Base-by-base conservation (phyloP, 2,113 vertebrate species). In the Bubo scandiacus region DNA sequence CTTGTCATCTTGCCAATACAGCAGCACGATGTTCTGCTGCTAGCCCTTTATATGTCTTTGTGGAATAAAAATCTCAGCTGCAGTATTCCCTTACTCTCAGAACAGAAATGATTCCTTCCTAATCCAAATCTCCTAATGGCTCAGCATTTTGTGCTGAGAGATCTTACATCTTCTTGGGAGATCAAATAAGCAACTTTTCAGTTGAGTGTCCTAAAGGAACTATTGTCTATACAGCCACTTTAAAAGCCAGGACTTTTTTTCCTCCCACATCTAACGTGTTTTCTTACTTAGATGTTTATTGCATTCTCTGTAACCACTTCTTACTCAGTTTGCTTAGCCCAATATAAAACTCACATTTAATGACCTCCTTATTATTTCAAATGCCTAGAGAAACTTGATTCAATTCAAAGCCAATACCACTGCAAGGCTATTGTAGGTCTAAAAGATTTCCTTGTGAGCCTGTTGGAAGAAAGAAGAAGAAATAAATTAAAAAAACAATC, bases 1-100 rank as follows among this genome's bases (percentile, higher is more conserved):
- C 94, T 92, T 96, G 97, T 96, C 95, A 79, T 93, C 79, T 94
- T 95, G 81, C 91, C 92, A 97, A 58, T 52, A 83, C 51, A 95
- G 84, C 67, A 94, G 73, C 89, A 82, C 84, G 82, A 43, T 75
- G 73, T 88, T 92, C 68, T 61, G 45, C 92, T 80, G 34, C 66
- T 77, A 40, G 62, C 38, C 67, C 15, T 90, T 88, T 79, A 55
- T 62, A 25, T 25, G 23, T 55, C 57, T 58, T 32, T 11, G 6
- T 12, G 49, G 57, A 75, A 47, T 32, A 85, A 84, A 65, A 52
- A 65, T 40, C 55, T 90, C 55, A 82, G 74, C 84, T 90, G 51
- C 63, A 51, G 42, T 86, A 74, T 73, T 86, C 74, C 61, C 71
- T 86, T 40, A 45, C 47, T 87, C 71, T 88, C 66, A 51, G 38